Evolutionary conservation across 2,797 vertebrate genomes (phyloP).

Genomic region (Nannoperca obscura): DNA sequence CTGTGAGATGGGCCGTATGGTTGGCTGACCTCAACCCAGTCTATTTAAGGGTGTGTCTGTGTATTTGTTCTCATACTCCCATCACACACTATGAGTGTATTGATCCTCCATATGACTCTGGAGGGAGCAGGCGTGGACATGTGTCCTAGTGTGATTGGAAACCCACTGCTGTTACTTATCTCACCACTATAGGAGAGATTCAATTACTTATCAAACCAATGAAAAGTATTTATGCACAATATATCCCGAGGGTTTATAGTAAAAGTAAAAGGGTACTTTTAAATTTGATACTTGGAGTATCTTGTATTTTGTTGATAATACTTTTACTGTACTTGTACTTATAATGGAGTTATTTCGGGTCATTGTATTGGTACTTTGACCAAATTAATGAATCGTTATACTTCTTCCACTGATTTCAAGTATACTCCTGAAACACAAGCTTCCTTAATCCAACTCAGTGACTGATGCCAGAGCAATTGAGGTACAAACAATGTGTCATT

Average conservation of each 20-base stretch:
- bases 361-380: background rate
- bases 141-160: slow-evolving; percentile 40
- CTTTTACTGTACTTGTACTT: background rate
- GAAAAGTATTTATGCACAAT: slow-evolving; percentile 3
- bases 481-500: slow-evolving; percentile 5
- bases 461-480: background rate
- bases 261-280: background rate
- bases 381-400: background rate
- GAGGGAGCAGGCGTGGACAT: slow-evolving; percentile 31
- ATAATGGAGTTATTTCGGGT: background rate
- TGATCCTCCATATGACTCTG: slow-evolving; percentile 47
- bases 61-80: slow-evolving; percentile 1
- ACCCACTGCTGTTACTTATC: slow-evolving; percentile 17
- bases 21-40: slow-evolving; percentile 50
- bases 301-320: background rate
- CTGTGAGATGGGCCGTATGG: slow-evolving; percentile 47
- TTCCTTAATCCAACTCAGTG: background rate
- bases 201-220: slow-evolving; percentile 24
- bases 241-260: background rate
- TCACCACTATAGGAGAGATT: background rate
- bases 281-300: background rate
- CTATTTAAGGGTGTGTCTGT: slow-evolving; percentile 26
- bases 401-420: background rate
- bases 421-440: background rate
- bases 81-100: slow-evolving; percentile 40